Conservation (phyloP, 2,113 vertebrate species). For the Periophthalmus modestus region DNA sequence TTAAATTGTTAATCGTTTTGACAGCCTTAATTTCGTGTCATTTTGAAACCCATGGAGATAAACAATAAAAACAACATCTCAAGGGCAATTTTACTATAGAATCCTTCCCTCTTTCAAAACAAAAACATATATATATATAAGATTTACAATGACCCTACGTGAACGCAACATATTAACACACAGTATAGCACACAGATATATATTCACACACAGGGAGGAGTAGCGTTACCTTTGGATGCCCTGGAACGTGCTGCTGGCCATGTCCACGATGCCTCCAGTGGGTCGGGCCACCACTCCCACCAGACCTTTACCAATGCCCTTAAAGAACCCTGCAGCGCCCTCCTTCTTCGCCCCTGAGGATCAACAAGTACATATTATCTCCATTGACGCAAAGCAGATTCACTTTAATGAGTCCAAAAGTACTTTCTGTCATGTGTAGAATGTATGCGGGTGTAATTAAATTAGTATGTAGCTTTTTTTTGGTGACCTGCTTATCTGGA, state of each 20-base stretch:
- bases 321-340: constrained; percentile 95
- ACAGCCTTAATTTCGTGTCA: no score
- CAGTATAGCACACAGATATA: background rate
- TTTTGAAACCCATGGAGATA: no score
- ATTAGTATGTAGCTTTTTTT: no score
- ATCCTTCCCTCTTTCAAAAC: no score
- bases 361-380: background rate
- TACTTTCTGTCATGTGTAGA: background rate
- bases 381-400: no score
- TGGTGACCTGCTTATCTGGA: no score
- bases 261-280: constrained; percentile 93
- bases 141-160: background rate
- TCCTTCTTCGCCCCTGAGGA: constrained; percentile 91
- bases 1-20: no score
- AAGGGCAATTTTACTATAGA: no score
- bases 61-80: no score
- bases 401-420: no score
- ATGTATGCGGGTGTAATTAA: no score
- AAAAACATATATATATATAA: background rate
- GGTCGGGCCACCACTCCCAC: constrained; percentile 94
- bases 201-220: background rate
- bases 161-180: background rate
- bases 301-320: constrained; percentile 95
- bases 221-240: constrained; percentile 92
- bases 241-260: constrained; percentile 98